Percentiles rank a stretch among this genome's conserved stretches.
These are phyloP conservation scores for Mechanitis messenoides DNA, from an alignment of 2,888 invertebrate genomes.

Conservation along the genomic window DNA sequence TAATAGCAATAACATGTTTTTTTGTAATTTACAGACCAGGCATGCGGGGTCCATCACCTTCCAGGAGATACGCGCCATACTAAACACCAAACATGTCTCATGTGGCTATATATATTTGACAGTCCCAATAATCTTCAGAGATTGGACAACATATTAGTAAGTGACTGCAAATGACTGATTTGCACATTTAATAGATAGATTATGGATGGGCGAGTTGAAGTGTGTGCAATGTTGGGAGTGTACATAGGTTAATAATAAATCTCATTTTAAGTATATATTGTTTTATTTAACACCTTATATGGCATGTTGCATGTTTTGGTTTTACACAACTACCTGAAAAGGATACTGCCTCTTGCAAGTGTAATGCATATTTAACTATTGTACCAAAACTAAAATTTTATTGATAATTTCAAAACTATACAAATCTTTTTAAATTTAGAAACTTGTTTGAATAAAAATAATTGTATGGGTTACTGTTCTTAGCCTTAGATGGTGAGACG, in stretches of 20 bases:
- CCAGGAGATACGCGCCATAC: conserved; percentile 91
- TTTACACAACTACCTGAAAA: too few species aligned
- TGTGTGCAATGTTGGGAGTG: conserved; percentile 46
- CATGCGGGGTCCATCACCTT: conserved; percentile 88
- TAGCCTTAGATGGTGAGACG: too few species aligned
- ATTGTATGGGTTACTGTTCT: too few species aligned
- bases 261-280: conserved; percentile 54
- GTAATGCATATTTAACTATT: too few species aligned
- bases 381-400: too few species aligned
- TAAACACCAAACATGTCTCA: conserved; percentile 44
- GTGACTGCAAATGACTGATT: conserved; percentile 52
- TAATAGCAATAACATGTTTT: conserved; percentile 4
- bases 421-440: too few species aligned
- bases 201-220: conserved; percentile 44
- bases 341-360: too few species aligned
- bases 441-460: too few species aligned
- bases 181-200: conserved; percentile 39
- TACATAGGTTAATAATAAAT: conserved; percentile 67
- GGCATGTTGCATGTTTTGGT: background rate
- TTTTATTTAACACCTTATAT: conserved; percentile 14
- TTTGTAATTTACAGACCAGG: conserved; percentile 75
- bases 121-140: conserved; percentile 42
- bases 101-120: conserved; percentile 36
- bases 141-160: conserved; percentile 45
- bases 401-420: too few species aligned